A percentile compares a stretch with the other conserved stretches of the same genome.
Evolutionary conservation across 2,797 vertebrate genomes (phyloP).

Genomic region (Anabacerthia variegaticeps): DNA sequence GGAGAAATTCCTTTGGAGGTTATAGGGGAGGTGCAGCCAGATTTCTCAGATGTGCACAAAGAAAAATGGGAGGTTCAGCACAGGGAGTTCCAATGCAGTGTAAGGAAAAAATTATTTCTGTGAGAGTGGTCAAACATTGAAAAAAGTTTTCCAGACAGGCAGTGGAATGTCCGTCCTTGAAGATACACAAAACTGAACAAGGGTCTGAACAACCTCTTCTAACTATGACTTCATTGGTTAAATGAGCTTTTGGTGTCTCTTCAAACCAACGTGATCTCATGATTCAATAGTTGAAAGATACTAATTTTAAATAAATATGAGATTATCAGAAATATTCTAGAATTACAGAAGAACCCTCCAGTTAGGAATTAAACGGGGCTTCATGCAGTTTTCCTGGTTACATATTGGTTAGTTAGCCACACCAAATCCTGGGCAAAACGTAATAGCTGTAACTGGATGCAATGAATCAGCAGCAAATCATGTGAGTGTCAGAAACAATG

Average conservation of each 20-base stretch:
- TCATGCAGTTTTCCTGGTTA: neutral
- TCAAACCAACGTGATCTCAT: neutral
- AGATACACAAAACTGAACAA: neutral
- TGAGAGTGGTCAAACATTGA: neutral
- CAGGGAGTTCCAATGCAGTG: neutral
- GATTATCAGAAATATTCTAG: neutral
- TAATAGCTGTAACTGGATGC: neutral
- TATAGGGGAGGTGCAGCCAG: neutral
- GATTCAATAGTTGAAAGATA: neutral
- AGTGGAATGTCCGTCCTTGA: neutral
- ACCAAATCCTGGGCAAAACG: neutral
- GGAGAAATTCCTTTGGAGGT: neutral
- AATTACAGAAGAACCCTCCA: neutral
- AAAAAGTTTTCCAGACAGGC: neutral
- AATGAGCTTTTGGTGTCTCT: neutral
- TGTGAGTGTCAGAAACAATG: neutral
- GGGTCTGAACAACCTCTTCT: neutral
- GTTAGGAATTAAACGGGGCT: neutral
- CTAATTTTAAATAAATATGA: neutral
- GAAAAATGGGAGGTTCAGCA: neutral
- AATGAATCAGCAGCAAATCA: neutral
- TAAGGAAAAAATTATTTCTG: neutral
- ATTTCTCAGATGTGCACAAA: neutral
- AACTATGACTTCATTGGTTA: neutral
- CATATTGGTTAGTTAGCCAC: neutral